Evolutionary conservation across 2,113 vertebrate species (phyloP), one percentile per base, ranked within the genome.

Genomic region (Pelmatolapia mariae): DNA sequence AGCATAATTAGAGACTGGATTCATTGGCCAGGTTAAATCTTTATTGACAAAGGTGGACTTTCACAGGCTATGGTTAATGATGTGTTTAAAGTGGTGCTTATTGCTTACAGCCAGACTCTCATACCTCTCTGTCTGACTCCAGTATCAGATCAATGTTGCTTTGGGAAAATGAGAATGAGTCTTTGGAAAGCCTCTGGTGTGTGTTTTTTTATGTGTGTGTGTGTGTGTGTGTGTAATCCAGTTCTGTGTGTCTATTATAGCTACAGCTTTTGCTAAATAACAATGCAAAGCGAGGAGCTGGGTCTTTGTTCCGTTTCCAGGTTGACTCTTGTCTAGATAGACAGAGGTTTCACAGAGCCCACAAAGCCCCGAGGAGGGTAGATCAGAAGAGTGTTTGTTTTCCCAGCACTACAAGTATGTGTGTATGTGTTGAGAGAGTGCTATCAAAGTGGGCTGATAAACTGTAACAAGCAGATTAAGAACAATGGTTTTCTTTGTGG

Each of bases 51-150:
- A 95, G 91, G 94, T 19, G 82, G 19, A 50, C 87, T 81, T 91
- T 93, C 71, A 81, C 83, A 87, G 50, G 8, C 43, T 91, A 89
- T 89, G 90, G 93, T 94, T 95, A 96, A 96, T 95, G 94, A 93
- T 91, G 90, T 93, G 91, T 94, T 95, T 93, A 92, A 92, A 95
- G 92, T 88, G 91, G 61, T 18, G 59, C 82, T 45, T 47, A 61
- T 88, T 56, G 84, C 76, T 80, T 13, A 6, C 36, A 82, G 93
- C 92, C 89, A 94, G 90, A 83, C 89, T 89, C 93, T 86, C 83
- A 90, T 85, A 87, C 84, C 52, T 91, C 13, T 92, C 91, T 88
- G 94, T 95, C 90, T 88, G 45, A 19, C 94, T 83, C 71, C 47
- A 53, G 61, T 38, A 83, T 89, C 87, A 79, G 88, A 96, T 96